A percentile compares a stretch with the other conserved stretches of the same genome.
Evolutionary conservation across 2,797 vertebrate genomes (phyloP).

Genomic region (Lepus oiostolus): DNA sequence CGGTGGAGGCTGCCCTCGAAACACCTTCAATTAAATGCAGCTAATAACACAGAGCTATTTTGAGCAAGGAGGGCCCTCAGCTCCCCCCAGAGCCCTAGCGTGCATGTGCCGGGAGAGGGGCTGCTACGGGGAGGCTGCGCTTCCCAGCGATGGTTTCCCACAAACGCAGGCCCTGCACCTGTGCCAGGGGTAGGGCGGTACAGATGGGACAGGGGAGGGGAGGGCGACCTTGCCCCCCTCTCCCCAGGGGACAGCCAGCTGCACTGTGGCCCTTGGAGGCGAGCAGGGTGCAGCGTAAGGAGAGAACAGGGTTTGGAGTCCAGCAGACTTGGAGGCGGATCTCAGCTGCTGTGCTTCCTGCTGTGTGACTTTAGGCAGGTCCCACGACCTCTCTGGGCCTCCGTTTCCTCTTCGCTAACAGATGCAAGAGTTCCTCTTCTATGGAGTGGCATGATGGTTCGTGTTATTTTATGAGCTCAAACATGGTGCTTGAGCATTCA

Average conservation of each 20-base stretch:
- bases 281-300: background rate
- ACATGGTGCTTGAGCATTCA: background rate
- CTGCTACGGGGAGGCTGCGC: background rate
- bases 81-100: background rate
- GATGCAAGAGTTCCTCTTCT: background rate
- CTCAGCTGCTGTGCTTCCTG: background rate
- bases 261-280: background rate
- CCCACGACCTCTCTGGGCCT: background rate
- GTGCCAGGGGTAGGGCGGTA: rapidly evolving
- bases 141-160: background rate
- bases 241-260: background rate
- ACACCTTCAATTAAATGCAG: slow-evolving; percentile 83
- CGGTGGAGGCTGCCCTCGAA: slow-evolving; percentile 81
- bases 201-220: background rate
- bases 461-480: background rate
- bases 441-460: background rate
- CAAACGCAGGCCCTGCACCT: background rate
- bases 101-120: background rate
- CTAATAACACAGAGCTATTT: slow-evolving; percentile 82
- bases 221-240: background rate
- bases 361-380: background rate
- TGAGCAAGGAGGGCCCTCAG: slow-evolving; percentile 51
- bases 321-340: background rate
- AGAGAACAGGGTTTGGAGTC: background rate
- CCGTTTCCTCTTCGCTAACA: background rate